Evolutionary conservation across 2,888 invertebrate genomes (phyloP).

Genomic region (Orthosia gracilis): DNA sequence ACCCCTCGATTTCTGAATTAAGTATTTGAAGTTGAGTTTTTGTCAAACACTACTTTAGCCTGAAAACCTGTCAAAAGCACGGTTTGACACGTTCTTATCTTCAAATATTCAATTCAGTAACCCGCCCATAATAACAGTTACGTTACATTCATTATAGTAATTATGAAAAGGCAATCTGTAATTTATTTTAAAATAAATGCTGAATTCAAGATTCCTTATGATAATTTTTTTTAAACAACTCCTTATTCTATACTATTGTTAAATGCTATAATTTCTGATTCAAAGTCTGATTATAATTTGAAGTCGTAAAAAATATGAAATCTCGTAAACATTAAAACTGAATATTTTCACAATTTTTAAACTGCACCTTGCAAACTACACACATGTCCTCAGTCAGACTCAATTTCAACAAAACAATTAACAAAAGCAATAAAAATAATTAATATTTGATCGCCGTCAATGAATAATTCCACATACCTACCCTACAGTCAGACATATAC

Average conservation of each 20-base stretch:
- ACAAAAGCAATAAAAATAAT: neutral
- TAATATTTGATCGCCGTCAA: neutral
- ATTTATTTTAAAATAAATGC: neutral
- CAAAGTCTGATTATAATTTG: neutral
- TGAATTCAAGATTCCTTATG: neutral
- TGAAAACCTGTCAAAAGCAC: no score
- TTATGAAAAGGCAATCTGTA: neutral
- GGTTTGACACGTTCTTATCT: no score
- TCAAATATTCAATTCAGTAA: no score
- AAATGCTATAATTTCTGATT: neutral
- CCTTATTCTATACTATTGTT: neutral
- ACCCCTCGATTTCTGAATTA: no score
- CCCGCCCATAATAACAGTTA: no score
- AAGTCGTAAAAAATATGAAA: neutral
- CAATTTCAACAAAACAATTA: neutral
- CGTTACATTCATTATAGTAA: neutral
- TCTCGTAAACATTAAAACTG: neutral
- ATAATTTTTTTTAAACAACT: no score
- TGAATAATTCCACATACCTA: neutral
- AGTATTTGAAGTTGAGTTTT: no score
- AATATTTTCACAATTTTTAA: neutral
- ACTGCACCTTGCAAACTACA: neutral
- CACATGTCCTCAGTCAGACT: neutral
- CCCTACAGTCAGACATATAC: neutral
- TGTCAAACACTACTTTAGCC: no score